Conservation (phyloP, 2,888 invertebrate species). For the Eupithecia insigniata region DNA sequence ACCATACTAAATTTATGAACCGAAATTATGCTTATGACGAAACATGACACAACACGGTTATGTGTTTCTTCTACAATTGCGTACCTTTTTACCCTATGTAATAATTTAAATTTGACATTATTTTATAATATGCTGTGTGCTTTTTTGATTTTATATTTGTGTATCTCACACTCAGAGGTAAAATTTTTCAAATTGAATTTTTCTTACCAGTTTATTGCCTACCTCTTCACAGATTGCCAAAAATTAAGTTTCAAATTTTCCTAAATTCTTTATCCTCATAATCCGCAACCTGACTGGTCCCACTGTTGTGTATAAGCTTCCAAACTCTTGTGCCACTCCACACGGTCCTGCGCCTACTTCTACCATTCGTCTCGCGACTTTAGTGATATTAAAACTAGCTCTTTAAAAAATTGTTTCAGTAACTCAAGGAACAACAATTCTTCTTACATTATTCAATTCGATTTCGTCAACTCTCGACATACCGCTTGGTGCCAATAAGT, state of each 20-base stretch:
- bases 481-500: too few species aligned
- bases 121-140: slow-evolving; percentile 1
- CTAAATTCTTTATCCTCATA: too few species aligned
- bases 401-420: too few species aligned
- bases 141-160: background rate
- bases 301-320: background rate
- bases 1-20: background rate
- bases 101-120: background rate
- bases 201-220: background rate
- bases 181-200: background rate
- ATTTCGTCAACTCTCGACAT: too few species aligned
- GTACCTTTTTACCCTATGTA: background rate
- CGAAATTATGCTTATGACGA: background rate
- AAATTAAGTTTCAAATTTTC: too few species aligned
- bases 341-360: background rate
- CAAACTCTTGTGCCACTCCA: background rate
- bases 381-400: too few species aligned
- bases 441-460: too few species aligned
- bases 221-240: background rate
- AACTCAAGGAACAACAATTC: too few species aligned
- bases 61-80: background rate
- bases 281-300: background rate
- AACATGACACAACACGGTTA: background rate
- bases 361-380: too few species aligned
- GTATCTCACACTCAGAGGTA: background rate